These are phyloP conservation scores for Maccullochella peelii DNA, from an alignment of 2,113 vertebrate genomes.

Conservation along the genomic window DNA sequence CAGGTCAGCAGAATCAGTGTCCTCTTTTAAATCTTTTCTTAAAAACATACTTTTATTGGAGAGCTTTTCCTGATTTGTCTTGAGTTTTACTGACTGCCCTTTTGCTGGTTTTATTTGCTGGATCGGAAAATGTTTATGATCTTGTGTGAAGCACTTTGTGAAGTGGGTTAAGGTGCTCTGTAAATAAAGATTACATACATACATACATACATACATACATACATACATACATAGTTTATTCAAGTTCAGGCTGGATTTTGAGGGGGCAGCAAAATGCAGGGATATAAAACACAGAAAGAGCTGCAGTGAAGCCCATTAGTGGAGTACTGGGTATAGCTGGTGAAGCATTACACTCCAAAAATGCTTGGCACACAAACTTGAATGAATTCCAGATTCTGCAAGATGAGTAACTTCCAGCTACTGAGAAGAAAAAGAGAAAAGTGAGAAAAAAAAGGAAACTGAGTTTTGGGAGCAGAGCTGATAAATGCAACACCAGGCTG, in stretches of 20 bases:
- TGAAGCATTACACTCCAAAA: conserved; percentile 20
- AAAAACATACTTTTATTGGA: too few relatives aligned
- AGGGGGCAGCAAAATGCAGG: conserved; percentile 2
- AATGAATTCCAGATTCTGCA: conserved; percentile 12
- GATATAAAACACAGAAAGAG: neutral
- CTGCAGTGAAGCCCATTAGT: conserved; percentile 21
- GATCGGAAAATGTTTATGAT: too few relatives aligned
- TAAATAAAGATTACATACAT: too few relatives aligned
- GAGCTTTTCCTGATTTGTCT: too few relatives aligned
- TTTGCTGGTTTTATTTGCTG: too few relatives aligned
- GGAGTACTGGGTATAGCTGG: neutral
- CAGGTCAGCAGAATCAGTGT: too few relatives aligned
- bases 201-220: too few relatives aligned
- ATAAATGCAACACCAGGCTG: neutral
- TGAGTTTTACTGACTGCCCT: too few relatives aligned
- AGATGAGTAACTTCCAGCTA: conserved; percentile 34
- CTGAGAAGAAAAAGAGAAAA: conserved; percentile 5
- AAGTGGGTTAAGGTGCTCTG: too few relatives aligned
- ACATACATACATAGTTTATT: conserved; percentile 16
- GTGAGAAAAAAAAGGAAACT: neutral
- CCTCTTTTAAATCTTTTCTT: too few relatives aligned
- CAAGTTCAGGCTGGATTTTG: neutral
- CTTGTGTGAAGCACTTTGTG: too few relatives aligned
- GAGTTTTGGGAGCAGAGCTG: conserved; percentile 14
- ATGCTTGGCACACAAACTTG: conserved; percentile 17